Evolutionary conservation across 2,113 vertebrate genomes (phyloP).

Genomic region (Aramus guarauna): DNA sequence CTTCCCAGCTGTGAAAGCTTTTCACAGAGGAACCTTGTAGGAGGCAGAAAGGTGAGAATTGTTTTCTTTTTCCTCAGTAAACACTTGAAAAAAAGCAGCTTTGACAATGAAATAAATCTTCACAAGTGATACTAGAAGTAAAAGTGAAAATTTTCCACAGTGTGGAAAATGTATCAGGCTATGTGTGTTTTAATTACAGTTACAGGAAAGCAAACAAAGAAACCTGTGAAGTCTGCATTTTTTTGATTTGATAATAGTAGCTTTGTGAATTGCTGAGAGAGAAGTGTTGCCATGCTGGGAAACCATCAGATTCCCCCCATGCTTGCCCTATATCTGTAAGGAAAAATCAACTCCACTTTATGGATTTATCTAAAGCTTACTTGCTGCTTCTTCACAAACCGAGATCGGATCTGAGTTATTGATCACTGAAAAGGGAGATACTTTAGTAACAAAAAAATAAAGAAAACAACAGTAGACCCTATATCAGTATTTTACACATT

Average conservation of each 20-base stretch:
- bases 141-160: background rate
- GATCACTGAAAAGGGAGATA: background rate
- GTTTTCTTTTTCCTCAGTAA: background rate
- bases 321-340: background rate
- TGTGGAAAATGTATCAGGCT: rapidly evolving
- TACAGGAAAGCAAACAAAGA: background rate
- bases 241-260: background rate
- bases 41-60: slow-evolving; percentile 21
- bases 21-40: background rate
- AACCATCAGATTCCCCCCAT: background rate
- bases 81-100: background rate
- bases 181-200: slow-evolving; percentile 22
- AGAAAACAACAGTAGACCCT: background rate
- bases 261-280: background rate
- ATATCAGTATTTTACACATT: background rate
- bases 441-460: background rate
- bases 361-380: background rate
- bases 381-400: background rate
- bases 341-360: background rate
- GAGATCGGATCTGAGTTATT: background rate
- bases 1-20: background rate
- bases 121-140: background rate
- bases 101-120: background rate
- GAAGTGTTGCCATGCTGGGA: background rate
- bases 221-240: background rate